Base-by-base conservation (phyloP, 2,797 vertebrate species). In the Steatocranus sp. region DNA sequence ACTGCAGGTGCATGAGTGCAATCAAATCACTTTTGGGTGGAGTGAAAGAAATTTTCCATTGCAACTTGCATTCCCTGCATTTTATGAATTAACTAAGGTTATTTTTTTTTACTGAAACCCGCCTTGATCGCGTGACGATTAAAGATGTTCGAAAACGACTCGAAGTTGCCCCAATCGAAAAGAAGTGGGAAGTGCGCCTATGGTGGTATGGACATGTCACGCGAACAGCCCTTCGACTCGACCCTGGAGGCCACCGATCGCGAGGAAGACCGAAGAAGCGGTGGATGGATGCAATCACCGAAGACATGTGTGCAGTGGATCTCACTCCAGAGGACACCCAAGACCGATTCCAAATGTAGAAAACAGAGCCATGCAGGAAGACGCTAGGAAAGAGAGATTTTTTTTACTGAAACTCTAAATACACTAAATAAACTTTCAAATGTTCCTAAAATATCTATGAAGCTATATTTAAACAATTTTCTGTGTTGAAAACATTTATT, bases 121-220 rank as follows among this genome's bases (percentile, higher is more conserved):
- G 8, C 14, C 0, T 17, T 4, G 25, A 56, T 56, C 3, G 0
- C 5, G 5, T 30, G 25, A 56, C 53, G 0, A 17, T 1, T 17
- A 25, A 56, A 17, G 53, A 30, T 30, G 25, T 27, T 54, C 0
- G 0, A 56, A 56, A 30, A 56, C 0, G 5, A 56, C 53, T 30
- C 14, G 5, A 27, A 54, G 53, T 54, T 54, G 25, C 25, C 5
- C 53, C 53, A 30, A 5, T 30, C 2, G 0, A 54, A 17, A 54
- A 54, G 53, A 56, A 30, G 25, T 30, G 25, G 53, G 25, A 30
- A 56, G 25, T 2, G 5, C 3, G 2, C 51, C 51, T 27, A 2
- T 7, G 23, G 51, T 0, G 4, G 12, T 54, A 27, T 54, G 51
- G 51, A 54, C 51, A 27, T 2, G 0, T 54, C 51, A 27, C 3